Evolutionary conservation across 2,113 vertebrate species (phyloP), one percentile per base, ranked within the genome.

Genomic region (Cettia cetti): DNA sequence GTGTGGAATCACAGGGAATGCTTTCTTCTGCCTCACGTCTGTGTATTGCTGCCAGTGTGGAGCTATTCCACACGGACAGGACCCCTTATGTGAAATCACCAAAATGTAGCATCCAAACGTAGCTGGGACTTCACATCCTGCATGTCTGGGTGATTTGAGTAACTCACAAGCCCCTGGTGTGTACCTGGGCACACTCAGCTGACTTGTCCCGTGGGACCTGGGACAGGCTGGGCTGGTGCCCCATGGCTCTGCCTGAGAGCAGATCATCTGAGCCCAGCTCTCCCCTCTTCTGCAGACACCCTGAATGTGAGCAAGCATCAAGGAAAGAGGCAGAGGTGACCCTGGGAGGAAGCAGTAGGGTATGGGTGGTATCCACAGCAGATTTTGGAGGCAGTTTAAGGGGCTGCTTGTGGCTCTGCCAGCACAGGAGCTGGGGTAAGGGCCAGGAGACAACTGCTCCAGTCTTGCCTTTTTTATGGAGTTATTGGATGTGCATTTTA

Each of bases 221-320:
- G 10, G 11, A 8, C 2, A 6, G 37, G 40, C 39, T 50, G 49
- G 20, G 23, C 49, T 50, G 35, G 20, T 35, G 40, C 7, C 42
- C 28, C 60, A 33, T 0, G 0, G 30, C n/a, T 77, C 2, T 3
- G 4, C 24, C 40, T 69, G 24, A 14, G 6, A 69, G 44, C 42
- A 45, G 50, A 31, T 64, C 13, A 8, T 57, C 45, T 66, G 47
- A 71, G 49, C 42, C 50, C 71, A 53, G 71, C 27, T 44, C 19
- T 69, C 63, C 42, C n/a, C 81, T 75, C 60, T 69, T 42, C 24
- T 86, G 71, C 42, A 86, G 37, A 8, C 17, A n/a, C 18, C n/a
- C 10, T 56, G n/a, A 22, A 57, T 7, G 31, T 44, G 27, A 61
- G 37, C 24, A 47, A 5, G 44, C 13, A 4, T 10, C 40, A 13